These are phyloP conservation scores for Sarcophaga caerulescens DNA, from an alignment of 2,888 invertebrate species.

Conservation along the genomic window DNA sequence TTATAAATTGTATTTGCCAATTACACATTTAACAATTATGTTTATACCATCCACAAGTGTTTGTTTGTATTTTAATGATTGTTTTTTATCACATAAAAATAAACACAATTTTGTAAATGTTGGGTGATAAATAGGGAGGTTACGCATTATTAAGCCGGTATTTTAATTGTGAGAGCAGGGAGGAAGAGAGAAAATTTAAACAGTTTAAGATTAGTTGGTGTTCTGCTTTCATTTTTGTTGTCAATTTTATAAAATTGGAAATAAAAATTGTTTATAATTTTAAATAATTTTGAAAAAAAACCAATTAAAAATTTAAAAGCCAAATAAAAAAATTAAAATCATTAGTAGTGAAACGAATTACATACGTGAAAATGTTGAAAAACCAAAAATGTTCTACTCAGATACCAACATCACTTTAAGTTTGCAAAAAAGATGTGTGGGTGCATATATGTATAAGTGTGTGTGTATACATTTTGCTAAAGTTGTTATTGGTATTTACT, in stretches of 20 bases:
- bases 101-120: not conserved
- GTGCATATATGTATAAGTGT: slow-evolving; percentile 16
- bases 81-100: not conserved
- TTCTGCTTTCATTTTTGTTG: slow-evolving; percentile 3
- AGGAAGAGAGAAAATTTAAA: slow-evolving; percentile 70
- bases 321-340: slow-evolving; percentile 25
- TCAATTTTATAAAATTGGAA: not conserved
- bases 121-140: slow-evolving; percentile 5
- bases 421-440: slow-evolving; percentile 6
- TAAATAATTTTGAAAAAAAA: slow-evolving; percentile 45
- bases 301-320: slow-evolving; percentile 36
- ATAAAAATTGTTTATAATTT: not conserved
- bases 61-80: slow-evolving; percentile 2
- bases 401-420: slow-evolving; percentile 42
- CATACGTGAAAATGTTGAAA: slow-evolving; percentile 48
- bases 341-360: slow-evolving; percentile 23
- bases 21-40: slow-evolving; percentile 41
- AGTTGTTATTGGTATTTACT: slow-evolving; percentile 2
- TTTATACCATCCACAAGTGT: slow-evolving; percentile 7
- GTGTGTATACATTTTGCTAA: slow-evolving; percentile 19
- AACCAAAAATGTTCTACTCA: slow-evolving; percentile 51
- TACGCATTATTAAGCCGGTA: slow-evolving; percentile 68
- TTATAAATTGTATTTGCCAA: slow-evolving; percentile 31
- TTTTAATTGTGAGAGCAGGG: slow-evolving; percentile 65
- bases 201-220: slow-evolving; percentile 72